These are phyloP conservation scores for Galerucella pusilla DNA, from an alignment of 2,888 invertebrate species.

Conservation along the genomic window DNA sequence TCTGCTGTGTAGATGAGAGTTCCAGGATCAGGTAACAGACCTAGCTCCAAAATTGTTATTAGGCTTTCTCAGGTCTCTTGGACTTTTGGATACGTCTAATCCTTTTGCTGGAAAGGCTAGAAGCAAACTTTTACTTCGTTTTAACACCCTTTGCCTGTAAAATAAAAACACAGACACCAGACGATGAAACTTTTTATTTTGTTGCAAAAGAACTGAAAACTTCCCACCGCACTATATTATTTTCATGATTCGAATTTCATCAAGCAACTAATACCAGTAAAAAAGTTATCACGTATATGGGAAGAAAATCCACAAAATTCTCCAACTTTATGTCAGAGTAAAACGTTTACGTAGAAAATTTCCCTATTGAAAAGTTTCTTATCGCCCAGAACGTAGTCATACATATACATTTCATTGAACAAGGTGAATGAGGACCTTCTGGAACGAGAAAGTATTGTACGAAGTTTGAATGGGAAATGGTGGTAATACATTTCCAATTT, in stretches of 20 bases:
- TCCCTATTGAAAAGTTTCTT: conserved; percentile 34
- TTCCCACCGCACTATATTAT: not conserved
- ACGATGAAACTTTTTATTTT: too few species aligned
- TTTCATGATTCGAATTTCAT: conserved; percentile 23
- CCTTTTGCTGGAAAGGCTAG: too few species aligned
- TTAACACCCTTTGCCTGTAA: too few species aligned
- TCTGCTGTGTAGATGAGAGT: too few species aligned
- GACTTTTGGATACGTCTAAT: too few species aligned
- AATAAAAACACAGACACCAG: too few species aligned
- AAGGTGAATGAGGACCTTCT: conserved; percentile 23
- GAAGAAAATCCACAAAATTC: conserved; percentile 23
- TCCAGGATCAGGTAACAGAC: too few species aligned
- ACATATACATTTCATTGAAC: conserved; percentile 25
- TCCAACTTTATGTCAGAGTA: conserved; percentile 19
- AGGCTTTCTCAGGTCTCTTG: too few species aligned
- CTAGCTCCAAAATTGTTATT: too few species aligned
- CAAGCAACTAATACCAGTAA: conserved; percentile 28
- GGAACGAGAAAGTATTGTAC: conserved; percentile 14
- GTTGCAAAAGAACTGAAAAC: not conserved
- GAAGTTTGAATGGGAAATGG: conserved; percentile 6
- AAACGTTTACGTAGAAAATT: conserved; percentile 24
- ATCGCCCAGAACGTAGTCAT: conserved; percentile 19
- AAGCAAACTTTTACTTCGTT: too few species aligned
- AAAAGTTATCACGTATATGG: conserved; percentile 19
- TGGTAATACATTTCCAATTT: conserved; percentile 12